Base-by-base conservation (phyloP, 2,797 vertebrate genomes). In the Neosilurus mollespiculum region DNA sequence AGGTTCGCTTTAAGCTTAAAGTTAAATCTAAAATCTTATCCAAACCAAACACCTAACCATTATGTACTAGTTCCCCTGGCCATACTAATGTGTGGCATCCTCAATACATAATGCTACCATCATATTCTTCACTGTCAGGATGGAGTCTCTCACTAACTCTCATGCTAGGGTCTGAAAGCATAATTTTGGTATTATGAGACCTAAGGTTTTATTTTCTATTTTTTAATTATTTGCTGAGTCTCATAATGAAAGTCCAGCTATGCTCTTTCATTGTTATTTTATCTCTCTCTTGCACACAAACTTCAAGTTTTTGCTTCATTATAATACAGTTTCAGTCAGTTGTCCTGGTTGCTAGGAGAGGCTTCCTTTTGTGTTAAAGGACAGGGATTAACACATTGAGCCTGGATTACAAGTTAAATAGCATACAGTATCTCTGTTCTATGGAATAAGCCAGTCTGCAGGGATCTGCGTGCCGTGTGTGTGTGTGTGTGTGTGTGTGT, bases 321-420 rank as follows among this genome's bases (percentile, higher is more conserved):
- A 61, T 83, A 49, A 59, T 77, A 71, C 43, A 79, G 58, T 70
- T 64, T 79, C 49, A 65, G 34, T 34, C 65, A 58, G 67, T 16
- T 58, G 71, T 59, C 49, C 54, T 71, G 76, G 65, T 79, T 78
- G 67, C 58, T 72, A 1, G 14, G 77, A 80, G 59, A 56, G 22
- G 77, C 49, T 72, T 80, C 30, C 24, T 73, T 72, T 81, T 81
- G n/a, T 49, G 30, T 22, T 84, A 80, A 80, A 84, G 70, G 83
- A 69, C 83, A 75, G 70, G 83, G 83, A 84, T 81, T 81, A 76
- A n/a, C 58, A 62, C 53, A 26, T 15, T 84, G 70, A 84, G 83
- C 83, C 83, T 80, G 83, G 78, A 84, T 81, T 81, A 81, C 83
- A 81, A 61, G 37, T 73, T 81, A 84, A 78, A 69, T 67, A 81